Conservation (phyloP, 2,888 invertebrate genomes). For the Conchocele bisecta region DNA sequence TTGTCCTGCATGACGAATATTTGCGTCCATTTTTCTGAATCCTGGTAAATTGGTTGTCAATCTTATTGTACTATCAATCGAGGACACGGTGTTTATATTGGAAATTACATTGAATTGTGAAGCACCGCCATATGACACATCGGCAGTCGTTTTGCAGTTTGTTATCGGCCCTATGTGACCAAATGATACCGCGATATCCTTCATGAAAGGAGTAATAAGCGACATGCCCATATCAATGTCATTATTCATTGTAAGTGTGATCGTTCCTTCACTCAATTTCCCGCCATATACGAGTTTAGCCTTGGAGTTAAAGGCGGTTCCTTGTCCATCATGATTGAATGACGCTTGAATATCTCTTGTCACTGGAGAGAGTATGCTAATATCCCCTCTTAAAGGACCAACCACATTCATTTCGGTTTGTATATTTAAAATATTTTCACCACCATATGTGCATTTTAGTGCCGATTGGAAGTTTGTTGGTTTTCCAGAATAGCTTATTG, state of each 20-base stretch:
- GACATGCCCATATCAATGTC: neutral
- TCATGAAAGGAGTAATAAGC: neutral
- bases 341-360: conserved; percentile 25
- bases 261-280: neutral
- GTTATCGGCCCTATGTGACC: conserved; percentile 38
- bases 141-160: conserved; percentile 31
- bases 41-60: no score
- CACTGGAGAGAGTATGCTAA: no score
- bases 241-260: neutral
- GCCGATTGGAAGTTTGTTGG: conserved; percentile 31
- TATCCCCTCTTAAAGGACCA: no score
- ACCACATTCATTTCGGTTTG: no score
- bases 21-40: no score
- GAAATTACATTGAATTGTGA: neutral
- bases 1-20: no score
- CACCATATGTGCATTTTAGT: no score
- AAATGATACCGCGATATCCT: conserved; percentile 11
- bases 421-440: no score
- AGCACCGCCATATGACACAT: neutral
- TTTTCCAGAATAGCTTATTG: conserved; percentile 6
- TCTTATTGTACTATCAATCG: no score
- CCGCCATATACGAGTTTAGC: conserved; percentile 19
- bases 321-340: conserved; percentile 9
- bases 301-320: neutral
- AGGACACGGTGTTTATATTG: no score